Evolutionary conservation across 35 echinoderm and acorn worm species (phyloP), one percentile per base, ranked within the genome.

Genomic region (Acanthaster planci): DNA sequence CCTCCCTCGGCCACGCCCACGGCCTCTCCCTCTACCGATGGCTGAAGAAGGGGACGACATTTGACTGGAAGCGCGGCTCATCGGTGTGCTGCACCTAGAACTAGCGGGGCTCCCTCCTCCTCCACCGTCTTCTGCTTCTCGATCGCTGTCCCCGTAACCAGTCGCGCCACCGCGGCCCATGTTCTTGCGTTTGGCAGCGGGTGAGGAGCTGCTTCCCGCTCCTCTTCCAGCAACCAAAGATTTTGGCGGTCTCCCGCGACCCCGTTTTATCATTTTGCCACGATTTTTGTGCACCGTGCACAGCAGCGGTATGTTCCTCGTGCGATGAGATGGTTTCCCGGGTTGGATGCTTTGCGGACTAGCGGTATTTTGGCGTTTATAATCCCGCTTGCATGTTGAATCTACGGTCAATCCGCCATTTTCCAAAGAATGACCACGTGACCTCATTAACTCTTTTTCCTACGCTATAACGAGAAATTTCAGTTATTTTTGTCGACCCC

Each of bases 361-460:
- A 60, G 72, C 56, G 59, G 76, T 78, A 93, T 85, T 89, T 93
- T 80, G 86, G 92, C 81, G 58, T 84, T 93, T 82, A 89, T 89
- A 89, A 84, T 93, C 83, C 80, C 80, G 83, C 76, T 76, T 78
- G 80, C 92, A 93, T 81, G 92, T 83, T 89, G 57, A 84, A 85
- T 82, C 58, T 84, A 52, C 55, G 58, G 79, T 78, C 51, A 58
- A 92, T 99, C 96, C 96, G 96, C 96, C 96, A 99, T 99, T 93
- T 93, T 94, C 86, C 76, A 82, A 86, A 56, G 55, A 88, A 77
- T 99, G 92, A 99, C 92, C 96, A 99, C 96, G 96, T 99, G 96
- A 99, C 96, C 89, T 86, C 52, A 51, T 83, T 51, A 37, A 31
- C 64, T 21, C 30, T 26, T 72, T 31, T 72, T 72, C 64, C 30